These are phyloP conservation scores for Microchrysa polita DNA, from an alignment of 2,888 invertebrate species.

Conservation along the genomic window DNA sequence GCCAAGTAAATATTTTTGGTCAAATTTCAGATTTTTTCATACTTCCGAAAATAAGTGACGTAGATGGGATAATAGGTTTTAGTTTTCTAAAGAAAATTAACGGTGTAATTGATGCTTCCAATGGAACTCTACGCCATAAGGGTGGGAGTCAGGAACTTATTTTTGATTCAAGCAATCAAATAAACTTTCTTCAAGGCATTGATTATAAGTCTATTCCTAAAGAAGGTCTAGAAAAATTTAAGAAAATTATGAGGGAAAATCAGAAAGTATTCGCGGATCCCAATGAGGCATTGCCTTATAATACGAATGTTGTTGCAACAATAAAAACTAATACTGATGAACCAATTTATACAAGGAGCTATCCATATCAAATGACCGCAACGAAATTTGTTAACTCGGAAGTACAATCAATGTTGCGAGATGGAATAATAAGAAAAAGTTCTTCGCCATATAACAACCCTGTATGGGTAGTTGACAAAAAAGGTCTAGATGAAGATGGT, in stretches of 20 bases:
- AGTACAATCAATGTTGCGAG: neutral
- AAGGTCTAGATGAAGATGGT: slow-evolving; percentile 4
- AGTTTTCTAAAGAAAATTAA: neutral
- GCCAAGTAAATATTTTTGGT: slow-evolving; percentile 5
- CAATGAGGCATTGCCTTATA: neutral
- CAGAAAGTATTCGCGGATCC: neutral
- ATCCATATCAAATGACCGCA: neutral
- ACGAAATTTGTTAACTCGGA: neutral
- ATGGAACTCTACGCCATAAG: neutral
- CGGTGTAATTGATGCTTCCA: neutral
- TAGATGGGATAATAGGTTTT: neutral
- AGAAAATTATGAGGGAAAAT: neutral
- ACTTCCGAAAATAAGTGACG: neutral
- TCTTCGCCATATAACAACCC: slow-evolving; percentile 22
- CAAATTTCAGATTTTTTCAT: neutral
- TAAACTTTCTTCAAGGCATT: neutral
- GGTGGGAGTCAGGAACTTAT: neutral
- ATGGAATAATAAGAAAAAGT: slow-evolving; percentile 47
- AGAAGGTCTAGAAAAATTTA: neutral
- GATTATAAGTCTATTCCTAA: neutral
- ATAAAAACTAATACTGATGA: slow-evolving; percentile 3
- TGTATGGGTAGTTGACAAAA: slow-evolving; percentile 30
- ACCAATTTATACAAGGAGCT: slow-evolving; percentile 7
- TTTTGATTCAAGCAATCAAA: neutral
- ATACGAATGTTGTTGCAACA: neutral